Conservation (phyloP, 2,888 invertebrate genomes). For the Drosophila pullipes region DNA sequence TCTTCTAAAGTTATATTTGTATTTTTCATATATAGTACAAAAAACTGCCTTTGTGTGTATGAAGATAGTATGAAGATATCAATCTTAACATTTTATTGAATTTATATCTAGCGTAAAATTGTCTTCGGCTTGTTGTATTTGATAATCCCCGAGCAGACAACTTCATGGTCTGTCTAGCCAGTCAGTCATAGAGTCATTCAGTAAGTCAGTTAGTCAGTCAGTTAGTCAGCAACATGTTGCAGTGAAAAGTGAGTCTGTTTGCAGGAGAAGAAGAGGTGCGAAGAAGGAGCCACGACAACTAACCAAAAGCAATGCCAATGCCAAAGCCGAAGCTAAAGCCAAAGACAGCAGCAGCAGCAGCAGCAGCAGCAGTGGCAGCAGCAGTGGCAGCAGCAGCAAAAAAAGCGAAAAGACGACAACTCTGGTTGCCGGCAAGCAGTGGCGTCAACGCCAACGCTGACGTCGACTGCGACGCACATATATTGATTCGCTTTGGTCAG, state of each 20-base stretch:
- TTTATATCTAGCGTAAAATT: conserved; percentile 35
- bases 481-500: conserved; percentile 79
- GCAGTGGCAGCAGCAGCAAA: conserved; percentile 40
- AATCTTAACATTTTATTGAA: not conserved
- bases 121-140: conserved; percentile 47
- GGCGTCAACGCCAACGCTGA: conserved; percentile 16
- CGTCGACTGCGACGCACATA: conserved; percentile 52
- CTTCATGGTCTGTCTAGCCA: conserved; percentile 39
- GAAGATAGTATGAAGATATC: too few species aligned
- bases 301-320: conserved; percentile 25
- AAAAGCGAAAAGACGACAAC: conserved; percentile 75
- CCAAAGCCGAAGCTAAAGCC: conserved; percentile 20
- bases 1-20: not conserved
- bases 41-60: not conserved
- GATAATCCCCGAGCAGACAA: conserved; percentile 52
- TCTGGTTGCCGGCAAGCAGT: conserved; percentile 54
- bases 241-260: conserved; percentile 74
- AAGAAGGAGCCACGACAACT: conserved; percentile 17
- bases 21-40: not conserved
- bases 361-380: not conserved
- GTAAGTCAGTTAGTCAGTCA: conserved; percentile 42
- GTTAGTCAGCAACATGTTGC: conserved; percentile 64
- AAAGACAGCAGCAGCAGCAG: too few species aligned
- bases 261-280: conserved; percentile 21
- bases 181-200: conserved; percentile 27